Percentiles rank a stretch among this genome's conserved stretches.
These are phyloP conservation scores for Orchesella flavescens DNA, from an alignment of 2,888 invertebrate genomes.

Conservation along the genomic window DNA sequence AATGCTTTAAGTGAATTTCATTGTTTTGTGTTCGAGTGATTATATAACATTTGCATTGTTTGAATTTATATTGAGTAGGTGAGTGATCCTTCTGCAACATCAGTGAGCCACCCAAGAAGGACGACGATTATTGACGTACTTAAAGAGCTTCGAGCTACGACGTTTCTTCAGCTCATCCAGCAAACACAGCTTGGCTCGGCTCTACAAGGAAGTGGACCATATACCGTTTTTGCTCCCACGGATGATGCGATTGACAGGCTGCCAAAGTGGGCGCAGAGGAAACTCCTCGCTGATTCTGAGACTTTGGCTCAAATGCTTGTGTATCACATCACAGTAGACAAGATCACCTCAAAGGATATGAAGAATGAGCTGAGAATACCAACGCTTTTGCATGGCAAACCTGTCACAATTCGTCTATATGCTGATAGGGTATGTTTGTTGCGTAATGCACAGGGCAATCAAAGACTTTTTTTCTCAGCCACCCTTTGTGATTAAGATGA, in stretches of 20 bases:
- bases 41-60: background rate
- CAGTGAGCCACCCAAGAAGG: constrained; percentile 71
- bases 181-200: constrained; percentile 71
- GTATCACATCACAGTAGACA: constrained; percentile 72
- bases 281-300: constrained; percentile 70
- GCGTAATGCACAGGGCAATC: no score
- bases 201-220: constrained; percentile 71
- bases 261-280: constrained; percentile 72
- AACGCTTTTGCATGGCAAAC: constrained; percentile 71
- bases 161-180: constrained; percentile 72
- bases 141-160: constrained; percentile 71
- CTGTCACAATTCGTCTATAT: constrained; percentile 70
- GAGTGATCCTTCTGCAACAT: constrained; percentile 67
- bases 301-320: constrained; percentile 71
- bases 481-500: background rate
- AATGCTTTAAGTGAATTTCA: background rate
- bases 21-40: background rate
- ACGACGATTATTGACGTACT: constrained; percentile 72
- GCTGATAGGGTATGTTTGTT: constrained; percentile 69
- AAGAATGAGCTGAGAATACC: constrained; percentile 71
- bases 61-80: constrained; percentile 55
- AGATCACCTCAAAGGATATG: constrained; percentile 72
- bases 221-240: constrained; percentile 72
- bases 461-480: no score
- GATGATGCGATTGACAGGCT: constrained; percentile 72